These are phyloP conservation scores for Latrodectus elegans DNA, from an alignment of 2,888 invertebrate species.

Conservation along the genomic window DNA sequence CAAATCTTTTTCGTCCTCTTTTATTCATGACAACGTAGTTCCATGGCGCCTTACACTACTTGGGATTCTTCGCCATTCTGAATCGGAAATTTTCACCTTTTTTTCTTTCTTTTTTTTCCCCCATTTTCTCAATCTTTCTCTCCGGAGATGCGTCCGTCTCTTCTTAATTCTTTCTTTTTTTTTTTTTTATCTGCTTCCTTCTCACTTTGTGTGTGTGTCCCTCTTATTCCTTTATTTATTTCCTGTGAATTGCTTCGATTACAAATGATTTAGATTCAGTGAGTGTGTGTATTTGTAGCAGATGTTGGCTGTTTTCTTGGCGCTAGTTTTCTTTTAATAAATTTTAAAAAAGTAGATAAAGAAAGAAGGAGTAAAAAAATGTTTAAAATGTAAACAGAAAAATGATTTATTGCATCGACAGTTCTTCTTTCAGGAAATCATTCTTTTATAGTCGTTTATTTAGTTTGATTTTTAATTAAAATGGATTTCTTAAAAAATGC, in stretches of 20 bases:
- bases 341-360: background rate
- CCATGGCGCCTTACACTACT: constrained; percentile 41
- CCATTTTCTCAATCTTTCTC: background rate
- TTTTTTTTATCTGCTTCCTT: background rate
- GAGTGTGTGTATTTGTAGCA: constrained; percentile 13
- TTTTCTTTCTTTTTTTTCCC: constrained; percentile 1
- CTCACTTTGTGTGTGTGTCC: constrained; percentile 1
- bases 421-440: background rate
- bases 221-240: constrained; percentile 42
- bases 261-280: constrained; percentile 40
- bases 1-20: constrained; percentile 2
- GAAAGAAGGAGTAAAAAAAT: background rate
- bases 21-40: constrained; percentile 40
- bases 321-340: background rate
- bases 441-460: background rate
- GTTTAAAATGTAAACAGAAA: background rate
- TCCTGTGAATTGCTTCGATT: constrained; percentile 51
- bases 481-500: background rate
- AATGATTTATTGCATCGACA: background rate
- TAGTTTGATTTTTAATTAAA: background rate
- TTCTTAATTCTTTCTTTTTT: constrained; percentile 25
- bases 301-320: constrained; percentile 21
- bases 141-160: background rate
- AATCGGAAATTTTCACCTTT: constrained; percentile 50
- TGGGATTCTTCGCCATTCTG: constrained; percentile 39